phyloP scores from a whole-genome alignment of 2,113 vertebrate genomes.

The Salvelinus namaycush region DNA sequence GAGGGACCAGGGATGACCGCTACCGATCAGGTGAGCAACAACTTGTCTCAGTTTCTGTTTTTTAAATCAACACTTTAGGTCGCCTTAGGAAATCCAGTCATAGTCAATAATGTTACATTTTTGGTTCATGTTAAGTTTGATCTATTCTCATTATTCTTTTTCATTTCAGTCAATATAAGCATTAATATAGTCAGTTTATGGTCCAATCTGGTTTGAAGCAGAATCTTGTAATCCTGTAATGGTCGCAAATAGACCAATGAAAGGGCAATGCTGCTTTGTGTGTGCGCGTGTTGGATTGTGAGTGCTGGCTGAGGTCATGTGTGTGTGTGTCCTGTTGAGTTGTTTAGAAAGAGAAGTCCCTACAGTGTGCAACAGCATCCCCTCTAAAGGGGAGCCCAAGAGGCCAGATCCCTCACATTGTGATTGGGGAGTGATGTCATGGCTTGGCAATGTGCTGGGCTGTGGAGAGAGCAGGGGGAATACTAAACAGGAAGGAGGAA shows the following conservation, averaged over 20 bases:
- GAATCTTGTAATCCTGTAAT: constrained; percentile 5
- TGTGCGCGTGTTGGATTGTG: not conserved
- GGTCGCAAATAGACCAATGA: constrained; percentile 53
- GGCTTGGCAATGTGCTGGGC: constrained; percentile 42
- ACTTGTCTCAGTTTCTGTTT: too few relatives aligned
- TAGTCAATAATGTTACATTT: not conserved
- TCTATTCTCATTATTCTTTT: too few relatives aligned
- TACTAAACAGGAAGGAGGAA: constrained; percentile 24
- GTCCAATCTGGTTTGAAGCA: constrained; percentile 19
- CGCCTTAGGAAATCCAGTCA: not conserved
- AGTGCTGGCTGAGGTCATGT: not conserved
- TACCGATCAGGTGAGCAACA: constrained; percentile 87
- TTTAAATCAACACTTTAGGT: not conserved
- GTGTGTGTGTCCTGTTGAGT: not conserved
- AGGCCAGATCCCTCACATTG: constrained; percentile 27
- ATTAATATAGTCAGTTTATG: not conserved
- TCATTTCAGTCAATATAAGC: not conserved
- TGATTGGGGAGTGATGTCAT: constrained; percentile 54
- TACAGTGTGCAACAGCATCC: not conserved
- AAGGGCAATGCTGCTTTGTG: not conserved
- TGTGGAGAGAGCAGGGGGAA: constrained; percentile 34
- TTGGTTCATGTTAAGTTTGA: not conserved
- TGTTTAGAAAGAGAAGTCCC: not conserved
- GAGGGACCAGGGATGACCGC: constrained; percentile 93
- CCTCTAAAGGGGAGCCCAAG: not conserved